Conservation (phyloP, 2,797 vertebrate species). For the Bradypodion ventrale region DNA sequence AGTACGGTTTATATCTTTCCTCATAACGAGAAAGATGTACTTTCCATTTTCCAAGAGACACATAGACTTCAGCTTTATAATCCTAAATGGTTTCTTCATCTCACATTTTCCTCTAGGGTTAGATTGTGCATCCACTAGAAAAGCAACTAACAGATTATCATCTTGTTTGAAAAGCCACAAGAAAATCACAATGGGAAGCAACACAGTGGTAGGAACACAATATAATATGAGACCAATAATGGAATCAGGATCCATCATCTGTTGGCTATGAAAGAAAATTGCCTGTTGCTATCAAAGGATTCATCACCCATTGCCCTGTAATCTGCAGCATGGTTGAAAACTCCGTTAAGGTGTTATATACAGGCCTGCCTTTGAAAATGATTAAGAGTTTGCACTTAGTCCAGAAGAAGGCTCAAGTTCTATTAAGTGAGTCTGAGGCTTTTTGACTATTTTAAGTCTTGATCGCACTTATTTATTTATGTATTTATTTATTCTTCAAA, state of each 20-base stretch:
- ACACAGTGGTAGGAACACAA: neutral
- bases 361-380: neutral
- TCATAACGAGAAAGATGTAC: neutral
- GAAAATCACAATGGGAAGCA: neutral
- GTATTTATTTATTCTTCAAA: too few species aligned
- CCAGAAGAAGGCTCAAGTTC: neutral
- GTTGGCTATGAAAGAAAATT: slow-evolving; percentile 6
- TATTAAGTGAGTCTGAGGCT: neutral
- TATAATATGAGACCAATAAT: neutral
- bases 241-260: neutral
- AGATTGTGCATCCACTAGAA: neutral
- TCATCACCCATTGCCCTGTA: neutral
- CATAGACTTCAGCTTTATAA: neutral
- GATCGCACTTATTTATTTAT: too few species aligned
- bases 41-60: neutral
- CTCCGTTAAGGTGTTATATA: neutral
- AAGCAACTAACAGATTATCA: neutral
- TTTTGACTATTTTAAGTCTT: neutral
- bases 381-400: neutral
- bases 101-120: neutral
- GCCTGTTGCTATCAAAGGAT: neutral
- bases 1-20: neutral
- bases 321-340: neutral
- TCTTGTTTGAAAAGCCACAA: neutral
- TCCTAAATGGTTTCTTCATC: neutral